Evolutionary conservation across 1,140 invertebrate genomes (phyloP).

Genomic region (Holcopasites calliopsidis): DNA sequence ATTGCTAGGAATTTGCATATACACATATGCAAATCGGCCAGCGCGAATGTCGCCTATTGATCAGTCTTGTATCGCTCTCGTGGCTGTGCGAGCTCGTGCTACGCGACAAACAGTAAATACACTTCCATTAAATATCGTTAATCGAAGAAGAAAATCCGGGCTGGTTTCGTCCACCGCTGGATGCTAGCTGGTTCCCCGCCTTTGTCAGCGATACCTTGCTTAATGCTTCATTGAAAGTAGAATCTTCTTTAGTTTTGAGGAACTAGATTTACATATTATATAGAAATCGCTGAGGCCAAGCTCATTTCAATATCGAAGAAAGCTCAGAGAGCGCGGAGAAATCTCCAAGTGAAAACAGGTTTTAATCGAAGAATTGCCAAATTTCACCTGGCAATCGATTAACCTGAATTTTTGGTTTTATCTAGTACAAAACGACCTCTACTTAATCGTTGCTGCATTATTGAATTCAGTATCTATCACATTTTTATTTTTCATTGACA

Average conservation of each 20-base stretch:
- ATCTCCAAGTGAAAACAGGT: neutral
- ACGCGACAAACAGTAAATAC: constrained; percentile 14
- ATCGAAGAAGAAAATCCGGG: neutral
- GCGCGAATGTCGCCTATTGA: constrained; percentile 33
- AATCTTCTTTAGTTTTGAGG: too few species aligned
- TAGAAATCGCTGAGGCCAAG: neutral
- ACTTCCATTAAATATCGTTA: neutral
- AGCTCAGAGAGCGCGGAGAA: neutral
- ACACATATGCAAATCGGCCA: constrained; percentile 32
- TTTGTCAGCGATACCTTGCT: neutral
- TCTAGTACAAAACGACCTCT: neutral
- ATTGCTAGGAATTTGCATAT: constrained; percentile 35
- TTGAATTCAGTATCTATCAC: too few species aligned
- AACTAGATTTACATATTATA: neutral
- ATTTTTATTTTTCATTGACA: too few species aligned
- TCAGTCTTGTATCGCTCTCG: constrained; percentile 11
- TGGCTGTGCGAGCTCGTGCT: constrained; percentile 1
- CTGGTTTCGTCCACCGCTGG: too few species aligned
- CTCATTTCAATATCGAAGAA: neutral
- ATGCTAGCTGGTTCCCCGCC: neutral
- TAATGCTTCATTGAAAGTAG: too few species aligned
- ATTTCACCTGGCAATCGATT: constrained; percentile 4
- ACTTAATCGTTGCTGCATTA: too few species aligned
- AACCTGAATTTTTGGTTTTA: neutral
- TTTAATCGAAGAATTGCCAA: constrained; percentile 1